Conservation (phyloP, 2,113 vertebrate species). For the Laticauda colubrina region DNA sequence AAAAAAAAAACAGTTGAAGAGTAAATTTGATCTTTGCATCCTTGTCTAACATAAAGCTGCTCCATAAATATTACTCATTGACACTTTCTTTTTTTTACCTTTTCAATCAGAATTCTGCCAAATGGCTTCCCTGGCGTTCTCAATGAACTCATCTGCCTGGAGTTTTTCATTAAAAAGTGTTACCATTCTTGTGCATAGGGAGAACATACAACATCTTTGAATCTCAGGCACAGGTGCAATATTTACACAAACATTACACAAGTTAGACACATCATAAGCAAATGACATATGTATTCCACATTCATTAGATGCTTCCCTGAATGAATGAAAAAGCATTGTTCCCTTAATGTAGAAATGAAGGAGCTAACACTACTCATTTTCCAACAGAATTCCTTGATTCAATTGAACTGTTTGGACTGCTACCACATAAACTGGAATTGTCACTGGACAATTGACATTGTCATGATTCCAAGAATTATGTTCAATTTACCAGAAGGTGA, state of each 20-base stretch:
- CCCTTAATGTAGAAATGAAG: background rate
- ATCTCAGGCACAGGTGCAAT: background rate
- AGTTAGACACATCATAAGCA: background rate
- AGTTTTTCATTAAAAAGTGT: background rate
- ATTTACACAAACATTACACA: background rate
- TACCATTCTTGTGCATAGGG: background rate
- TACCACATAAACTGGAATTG: background rate
- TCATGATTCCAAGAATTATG: background rate
- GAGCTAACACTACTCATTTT: background rate
- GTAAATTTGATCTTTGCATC: background rate
- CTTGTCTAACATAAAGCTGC: background rate
- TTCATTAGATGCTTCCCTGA: background rate
- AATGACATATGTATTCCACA: background rate
- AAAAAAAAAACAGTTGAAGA: background rate
- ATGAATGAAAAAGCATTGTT: background rate
- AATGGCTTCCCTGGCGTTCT: background rate
- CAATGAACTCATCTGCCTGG: background rate
- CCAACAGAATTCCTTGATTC: background rate
- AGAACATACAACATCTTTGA: background rate
- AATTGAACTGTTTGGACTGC: background rate
- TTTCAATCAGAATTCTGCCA: background rate
- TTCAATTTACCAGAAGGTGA: background rate
- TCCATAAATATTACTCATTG: background rate
- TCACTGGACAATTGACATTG: background rate
- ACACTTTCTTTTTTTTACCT: background rate